Base-by-base conservation (phyloP, 2,888 invertebrate species). In the Cordilura impudica region DNA sequence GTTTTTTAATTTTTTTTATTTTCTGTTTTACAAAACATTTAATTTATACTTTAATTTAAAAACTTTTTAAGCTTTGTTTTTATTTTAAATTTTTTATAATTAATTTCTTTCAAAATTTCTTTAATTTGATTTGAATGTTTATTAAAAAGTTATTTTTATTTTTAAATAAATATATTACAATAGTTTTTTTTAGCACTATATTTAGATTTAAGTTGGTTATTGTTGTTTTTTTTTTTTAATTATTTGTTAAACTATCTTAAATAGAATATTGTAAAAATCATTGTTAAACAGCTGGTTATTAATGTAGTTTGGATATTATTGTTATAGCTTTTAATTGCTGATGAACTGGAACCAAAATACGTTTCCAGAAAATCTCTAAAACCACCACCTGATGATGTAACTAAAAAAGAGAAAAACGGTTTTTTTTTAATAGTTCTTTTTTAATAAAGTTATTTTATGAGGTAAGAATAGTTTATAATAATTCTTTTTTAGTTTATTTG, bases 311-410 rank as follows among this genome's bases (percentile, higher is more conserved):
- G 12, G 14, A n/a, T 18, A 14, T 61, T n/a, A n/a, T n/a, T n/a
- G 7, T 10, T 8, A 16, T 26, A 5, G 53, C 10, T n/a, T 45
- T 51, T 51, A 7, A 26, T 6, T 23, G 21, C 18, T 47, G 65
- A 10, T 49, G 83, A 82, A 65, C 84, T 83, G 51, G 85, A 86
- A 53, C 85, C 84, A 80, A 88, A 88, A 77, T 87, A 89, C 45
- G 85, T 85, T 77, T 88, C 88, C 82, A 89, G 85, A 83, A 89
- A 88, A 81, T 85, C 84, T 61, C 84, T 84, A 56, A 89, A 82
- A 16, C 87, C 86, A 39, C 88, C 87, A 45, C 85, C 85, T 29
- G 88, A 89, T 67, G 88, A 88, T 63, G 89, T 88, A 73, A 88
- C 88, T 88, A 84, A 29, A 87, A 87, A 65, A 67, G 56, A 61